A percentile compares a stretch with the other conserved stretches of the same genome.
Evolutionary conservation across 2,888 invertebrate species (phyloP).

Genomic region (Platerodrilus igneus): DNA sequence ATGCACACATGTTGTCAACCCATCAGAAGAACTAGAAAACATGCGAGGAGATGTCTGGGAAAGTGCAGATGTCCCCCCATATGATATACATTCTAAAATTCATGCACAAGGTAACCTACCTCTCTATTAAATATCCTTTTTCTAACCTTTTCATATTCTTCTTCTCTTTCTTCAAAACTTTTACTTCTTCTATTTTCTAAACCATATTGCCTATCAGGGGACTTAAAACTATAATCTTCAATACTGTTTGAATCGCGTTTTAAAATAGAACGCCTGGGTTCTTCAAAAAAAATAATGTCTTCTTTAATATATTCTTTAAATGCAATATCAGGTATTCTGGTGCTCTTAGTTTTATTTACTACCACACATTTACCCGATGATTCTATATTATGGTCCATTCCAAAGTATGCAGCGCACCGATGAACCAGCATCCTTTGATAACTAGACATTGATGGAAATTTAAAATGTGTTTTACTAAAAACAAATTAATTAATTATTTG

Average conservation of each 20-base stretch:
- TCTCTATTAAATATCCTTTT: conserved; percentile 73
- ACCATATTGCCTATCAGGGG: conserved; percentile 59
- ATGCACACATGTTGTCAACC: background rate
- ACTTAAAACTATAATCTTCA: conserved; percentile 62
- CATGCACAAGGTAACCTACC: no score
- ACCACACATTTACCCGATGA: conserved; percentile 76
- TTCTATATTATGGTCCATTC: conserved; percentile 91
- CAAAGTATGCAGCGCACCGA: conserved; percentile 88
- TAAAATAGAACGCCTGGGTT: conserved; percentile 71
- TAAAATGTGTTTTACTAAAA: conserved; percentile 67
- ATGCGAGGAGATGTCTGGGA: no score
- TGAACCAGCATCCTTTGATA: conserved; percentile 96
- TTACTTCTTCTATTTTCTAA: conserved; percentile 68
- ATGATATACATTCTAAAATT: no score
- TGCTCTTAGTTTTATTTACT: conserved; percentile 73
- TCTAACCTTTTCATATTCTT: conserved; percentile 80
- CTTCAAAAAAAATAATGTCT: conserved; percentile 59
- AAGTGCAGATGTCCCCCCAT: conserved; percentile 8
- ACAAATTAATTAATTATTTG: background rate
- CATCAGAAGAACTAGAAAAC: conserved; percentile 5
- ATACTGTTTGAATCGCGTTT: conserved; percentile 78
- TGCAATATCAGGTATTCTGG: conserved; percentile 63
- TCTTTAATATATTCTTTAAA: conserved; percentile 69
- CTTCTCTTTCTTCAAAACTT: conserved; percentile 88
- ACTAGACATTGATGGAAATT: conserved; percentile 90